Base-by-base conservation (phyloP, 2,113 vertebrate species). In the Etia nguti region DNA sequence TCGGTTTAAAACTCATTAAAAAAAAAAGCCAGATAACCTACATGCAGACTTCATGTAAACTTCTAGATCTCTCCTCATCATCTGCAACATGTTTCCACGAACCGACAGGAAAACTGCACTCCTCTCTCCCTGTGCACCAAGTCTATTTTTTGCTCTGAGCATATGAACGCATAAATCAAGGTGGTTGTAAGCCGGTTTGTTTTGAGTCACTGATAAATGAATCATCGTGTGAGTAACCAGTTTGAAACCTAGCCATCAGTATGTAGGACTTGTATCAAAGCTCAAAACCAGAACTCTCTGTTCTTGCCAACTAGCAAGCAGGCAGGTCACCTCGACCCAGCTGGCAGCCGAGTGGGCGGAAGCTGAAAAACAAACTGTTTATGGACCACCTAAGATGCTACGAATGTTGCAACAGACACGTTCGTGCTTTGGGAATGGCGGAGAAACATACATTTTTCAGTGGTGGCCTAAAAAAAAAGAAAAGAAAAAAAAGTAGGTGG, bases 311-410 rank as follows among this genome's bases (percentile, higher is more conserved):
- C 65, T 83, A 81, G 54, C 83, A 80, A 56, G 85, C 91, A 80
- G 31, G 82, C 88, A 85, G 94, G 94, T 95, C 93, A 93, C 80
- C 26, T 73, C 80, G 57, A 93, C 90, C 91, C 89, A 75, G 88
- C 89, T 87, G 88, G 82, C 59, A 85, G 87, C 86, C 38, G 57
- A 86, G 81, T 89, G 88, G 92, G 85, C 10, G 65, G 89, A 79
- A 24, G 80, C 77, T 22, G 65, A 82, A 81, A 77, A 83, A 70
- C 75, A 90, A 92, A 83, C 50, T 82, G 57, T 92, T 92, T 83
- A 91, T 38, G 77, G 88, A 65, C 79, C 86, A 87, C 68, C 55
- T 34, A 62, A 80, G 81, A 84, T 73, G 85, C 57, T 48, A 43
- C 1, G 3, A 55, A 55, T 36, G 36, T 8, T 38, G 59, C 46